These are phyloP conservation scores for Cairina moschata DNA, from an alignment of 2,113 vertebrate genomes.

Conservation along the genomic window DNA sequence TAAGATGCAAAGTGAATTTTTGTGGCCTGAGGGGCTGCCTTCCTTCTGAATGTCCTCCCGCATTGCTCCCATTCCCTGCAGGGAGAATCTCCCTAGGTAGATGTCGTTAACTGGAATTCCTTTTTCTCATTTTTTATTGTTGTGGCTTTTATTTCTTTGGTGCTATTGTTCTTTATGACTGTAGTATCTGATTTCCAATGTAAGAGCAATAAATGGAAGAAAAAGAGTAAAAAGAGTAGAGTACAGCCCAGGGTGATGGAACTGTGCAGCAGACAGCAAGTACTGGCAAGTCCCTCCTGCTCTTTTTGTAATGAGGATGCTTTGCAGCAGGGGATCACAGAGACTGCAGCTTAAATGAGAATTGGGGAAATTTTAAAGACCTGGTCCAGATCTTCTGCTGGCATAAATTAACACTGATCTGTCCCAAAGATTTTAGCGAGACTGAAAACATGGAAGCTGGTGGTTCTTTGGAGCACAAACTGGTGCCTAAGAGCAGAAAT, in stretches of 20 bases:
- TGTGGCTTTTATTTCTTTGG: slow-evolving; percentile 9
- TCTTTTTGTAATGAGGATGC: background rate
- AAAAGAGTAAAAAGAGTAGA: background rate
- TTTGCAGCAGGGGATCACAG: background rate
- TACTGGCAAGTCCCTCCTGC: background rate
- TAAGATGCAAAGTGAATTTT: background rate
- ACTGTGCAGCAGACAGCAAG: background rate
- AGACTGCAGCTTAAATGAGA: background rate
- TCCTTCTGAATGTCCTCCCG: background rate
- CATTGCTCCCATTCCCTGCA: background rate
- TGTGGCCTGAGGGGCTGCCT: background rate
- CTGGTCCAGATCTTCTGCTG: background rate
- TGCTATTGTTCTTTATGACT: slow-evolving; percentile 2
- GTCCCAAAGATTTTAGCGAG: background rate
- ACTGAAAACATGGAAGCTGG: background rate
- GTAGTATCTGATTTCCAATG: slow-evolving; percentile 36
- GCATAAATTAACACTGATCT: background rate
- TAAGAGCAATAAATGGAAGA: slow-evolving; percentile 25
- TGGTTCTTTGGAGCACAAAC: background rate
- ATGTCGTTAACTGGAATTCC: background rate
- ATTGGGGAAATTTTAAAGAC: background rate
- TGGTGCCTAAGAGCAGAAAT: background rate
- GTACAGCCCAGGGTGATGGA: background rate
- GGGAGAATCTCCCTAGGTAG: background rate
- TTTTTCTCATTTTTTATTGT: background rate